Base-by-base conservation (phyloP, 2,888 invertebrate species). In the Tetanocera ferruginea region DNA sequence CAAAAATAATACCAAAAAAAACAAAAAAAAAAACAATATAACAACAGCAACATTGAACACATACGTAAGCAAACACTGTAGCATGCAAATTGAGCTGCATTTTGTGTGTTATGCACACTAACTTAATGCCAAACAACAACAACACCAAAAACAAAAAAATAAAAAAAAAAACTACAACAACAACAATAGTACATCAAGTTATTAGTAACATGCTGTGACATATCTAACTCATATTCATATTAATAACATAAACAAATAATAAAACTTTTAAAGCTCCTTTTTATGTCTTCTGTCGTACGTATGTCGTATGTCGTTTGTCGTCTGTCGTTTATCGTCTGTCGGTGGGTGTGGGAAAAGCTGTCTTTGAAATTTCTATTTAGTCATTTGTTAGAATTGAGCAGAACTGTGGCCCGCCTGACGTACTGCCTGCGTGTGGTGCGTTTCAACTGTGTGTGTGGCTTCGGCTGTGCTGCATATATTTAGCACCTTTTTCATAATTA, bases 191-290 rank as follows among this genome's bases (percentile, higher is more conserved):
- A 23, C 17, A 23, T 23, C 69, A 31, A 69, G 69, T 69, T 69
- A 69, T 69, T 69, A 69, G 69, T 69, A 69, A 51, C 49, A 49
- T 49, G 69, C 69, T 69, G 69, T 51, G 69, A 69, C 69, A 69
- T 69, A 28, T 69, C 51, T 69, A 49, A 51, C 51, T 69, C 69
- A 51, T 69, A 25, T 69, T 69, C 69, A 51, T 69, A 49, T 69
- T 69, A 69, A 69, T 69, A 51, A 69, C 23, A 49, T 51, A 49
- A 69, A 69, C 69, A 69, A 69, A 69, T 51, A 69, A 69, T 69
- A 69, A 69, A 69, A 69, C 31, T 64, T 64, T 60, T 60, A 60
- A 60, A 60, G 57, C 57, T 60, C 28, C 25, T 60, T 60, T 25
- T 28, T 60, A 60, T 25, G 9, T 19, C 19, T 19, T 6, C 9